phyloP scores from a whole-genome alignment of 1,140 invertebrate species.

The Drosophila ananassae region DNA sequence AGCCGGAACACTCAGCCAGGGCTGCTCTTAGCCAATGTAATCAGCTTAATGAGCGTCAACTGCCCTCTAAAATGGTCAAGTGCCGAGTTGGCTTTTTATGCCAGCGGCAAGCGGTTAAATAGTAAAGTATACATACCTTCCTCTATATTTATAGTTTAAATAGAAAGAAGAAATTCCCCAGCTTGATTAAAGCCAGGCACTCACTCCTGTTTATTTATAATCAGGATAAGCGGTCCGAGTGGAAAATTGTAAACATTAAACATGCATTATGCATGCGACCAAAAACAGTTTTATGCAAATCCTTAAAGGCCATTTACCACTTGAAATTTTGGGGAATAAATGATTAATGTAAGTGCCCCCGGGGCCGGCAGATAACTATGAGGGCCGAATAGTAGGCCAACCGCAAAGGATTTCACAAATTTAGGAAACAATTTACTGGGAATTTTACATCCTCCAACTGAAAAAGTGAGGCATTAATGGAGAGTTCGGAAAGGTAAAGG shows the following conservation, averaged over 20 bases:
- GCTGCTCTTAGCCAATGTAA: conserved; percentile 44
- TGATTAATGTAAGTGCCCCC: conserved; percentile 44
- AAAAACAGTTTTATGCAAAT: conserved; percentile 67
- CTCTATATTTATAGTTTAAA: conserved; percentile 1
- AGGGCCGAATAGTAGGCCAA: not conserved
- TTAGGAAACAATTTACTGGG: conserved; percentile 16
- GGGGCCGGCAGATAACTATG: not conserved
- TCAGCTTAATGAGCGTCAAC: conserved; percentile 59
- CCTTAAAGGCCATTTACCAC: conserved; percentile 67
- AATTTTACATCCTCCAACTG: conserved; percentile 1
- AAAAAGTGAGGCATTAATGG: not conserved
- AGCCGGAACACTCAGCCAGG: conserved; percentile 17
- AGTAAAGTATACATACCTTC: conserved; percentile 12
- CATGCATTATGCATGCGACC: conserved; percentile 64
- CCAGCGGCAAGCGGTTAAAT: conserved; percentile 39
- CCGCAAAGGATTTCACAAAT: conserved; percentile 18
- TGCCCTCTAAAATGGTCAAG: conserved; percentile 45
- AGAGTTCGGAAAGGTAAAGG: not conserved
- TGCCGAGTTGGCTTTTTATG: conserved; percentile 23
- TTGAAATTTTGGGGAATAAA: conserved; percentile 58
- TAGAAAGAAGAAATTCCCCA: not conserved
- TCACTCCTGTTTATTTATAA: conserved; percentile 14
- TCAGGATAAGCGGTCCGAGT: conserved; percentile 17
- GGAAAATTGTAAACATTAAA: conserved; percentile 23
- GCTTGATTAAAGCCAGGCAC: not conserved